A percentile compares a stretch with the other conserved stretches of the same genome.
Conservation (phyloP, 23 tunicate genomes). For the Oikopleura dioica region DNA sequence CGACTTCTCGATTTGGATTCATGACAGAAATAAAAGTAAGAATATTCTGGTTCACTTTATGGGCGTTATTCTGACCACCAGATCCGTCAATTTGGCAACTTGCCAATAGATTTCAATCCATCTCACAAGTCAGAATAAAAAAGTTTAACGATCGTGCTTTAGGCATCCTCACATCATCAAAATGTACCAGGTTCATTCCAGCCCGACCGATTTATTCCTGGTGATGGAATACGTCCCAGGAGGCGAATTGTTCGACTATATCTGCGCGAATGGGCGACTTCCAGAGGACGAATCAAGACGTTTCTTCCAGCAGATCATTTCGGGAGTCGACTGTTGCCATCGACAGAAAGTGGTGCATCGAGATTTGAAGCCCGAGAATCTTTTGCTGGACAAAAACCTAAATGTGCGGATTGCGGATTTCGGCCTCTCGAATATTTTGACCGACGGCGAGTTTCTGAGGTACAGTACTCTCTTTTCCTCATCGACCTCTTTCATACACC, state of each 20-base stretch:
- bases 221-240: conserved; percentile 99
- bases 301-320: conserved; percentile 93
- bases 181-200: conserved; percentile 88
- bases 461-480: no score
- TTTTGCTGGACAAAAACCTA: conserved; percentile 44
- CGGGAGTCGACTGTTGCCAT: no score
- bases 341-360: conserved; percentile 92
- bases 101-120: no score
- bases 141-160: no score
- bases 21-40: no score
- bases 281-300: conserved; percentile 71
- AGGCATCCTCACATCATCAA: conserved; percentile 98
- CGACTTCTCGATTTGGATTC: no score
- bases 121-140: no score
- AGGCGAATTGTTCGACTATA: conserved; percentile 93
- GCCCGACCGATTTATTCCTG: conserved; percentile 94
- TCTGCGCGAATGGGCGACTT: conserved; percentile 74
- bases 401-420: conserved; percentile 98
- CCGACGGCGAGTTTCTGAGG: conserved; percentile 95
- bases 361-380: conserved; percentile 91
- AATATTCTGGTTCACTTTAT: no score
- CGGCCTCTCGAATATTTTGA: conserved; percentile 96
- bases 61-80: no score
- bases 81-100: no score
- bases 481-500: no score